Percentiles rank a stretch among this genome's conserved stretches.
Evolutionary conservation across 2,888 invertebrate genomes (phyloP).

Genomic region (Standfussiana lucernea): DNA sequence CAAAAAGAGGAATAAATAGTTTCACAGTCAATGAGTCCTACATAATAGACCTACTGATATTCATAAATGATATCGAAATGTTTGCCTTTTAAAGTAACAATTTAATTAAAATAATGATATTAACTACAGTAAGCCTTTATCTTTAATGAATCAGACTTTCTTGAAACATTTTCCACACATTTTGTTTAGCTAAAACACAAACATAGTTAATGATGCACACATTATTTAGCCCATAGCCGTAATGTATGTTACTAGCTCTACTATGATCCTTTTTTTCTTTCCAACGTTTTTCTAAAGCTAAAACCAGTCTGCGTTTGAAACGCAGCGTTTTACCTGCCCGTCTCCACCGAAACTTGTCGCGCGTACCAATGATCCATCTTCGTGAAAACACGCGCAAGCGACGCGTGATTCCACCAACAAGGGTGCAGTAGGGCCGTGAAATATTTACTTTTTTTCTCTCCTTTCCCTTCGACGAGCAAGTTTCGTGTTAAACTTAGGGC

Average conservation of each 20-base stretch:
- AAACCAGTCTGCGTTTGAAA: not conserved
- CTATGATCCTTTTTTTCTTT: no score
- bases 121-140: not conserved
- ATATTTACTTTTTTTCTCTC: slow-evolving; percentile 87
- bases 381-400: slow-evolving; percentile 87
- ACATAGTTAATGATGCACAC: no score
- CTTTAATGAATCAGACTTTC: not conserved
- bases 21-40: not conserved
- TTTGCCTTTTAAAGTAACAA: not conserved
- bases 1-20: not conserved
- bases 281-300: not conserved
- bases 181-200: not conserved
- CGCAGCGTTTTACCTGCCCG: slow-evolving; percentile 69
- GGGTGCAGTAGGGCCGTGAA: slow-evolving; percentile 85
- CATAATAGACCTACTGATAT: not conserved
- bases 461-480: slow-evolving; percentile 77
- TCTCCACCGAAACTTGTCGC: slow-evolving; percentile 72
- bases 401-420: slow-evolving; percentile 90
- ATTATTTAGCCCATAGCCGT: no score
- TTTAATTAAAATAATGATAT: not conserved
- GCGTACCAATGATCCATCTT: slow-evolving; percentile 87
- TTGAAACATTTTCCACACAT: not conserved
- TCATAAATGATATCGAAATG: not conserved
- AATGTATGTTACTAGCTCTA: no score
- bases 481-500: slow-evolving; percentile 84